A percentile compares a stretch with the other conserved stretches of the same genome.
These are phyloP conservation scores for Psilanteris sp. DNA, from an alignment of 1,140 invertebrate species.

Conservation along the genomic window DNA sequence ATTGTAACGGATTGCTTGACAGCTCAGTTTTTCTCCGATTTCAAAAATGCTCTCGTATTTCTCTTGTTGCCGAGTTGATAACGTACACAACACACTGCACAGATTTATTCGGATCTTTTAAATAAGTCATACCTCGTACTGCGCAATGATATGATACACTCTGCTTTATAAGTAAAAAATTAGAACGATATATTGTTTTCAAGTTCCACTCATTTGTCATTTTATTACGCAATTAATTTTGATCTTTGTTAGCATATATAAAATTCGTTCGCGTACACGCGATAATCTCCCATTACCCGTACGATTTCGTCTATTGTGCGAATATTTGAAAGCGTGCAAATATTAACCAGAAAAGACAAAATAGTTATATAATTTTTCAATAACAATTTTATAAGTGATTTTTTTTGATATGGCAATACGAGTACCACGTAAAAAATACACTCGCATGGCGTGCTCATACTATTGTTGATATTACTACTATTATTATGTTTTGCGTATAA, in stretches of 20 bases:
- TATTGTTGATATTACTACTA: constrained; percentile 60
- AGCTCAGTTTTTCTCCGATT: constrained; percentile 63
- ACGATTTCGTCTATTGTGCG: too few relatives aligned
- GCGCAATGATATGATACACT: background rate
- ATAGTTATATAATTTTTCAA: too few relatives aligned
- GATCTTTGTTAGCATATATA: too few relatives aligned
- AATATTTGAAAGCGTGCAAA: too few relatives aligned
- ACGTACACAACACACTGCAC: constrained; percentile 29
- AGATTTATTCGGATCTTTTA: constrained; percentile 53
- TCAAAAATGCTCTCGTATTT: constrained; percentile 64
- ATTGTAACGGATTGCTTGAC: constrained; percentile 65
- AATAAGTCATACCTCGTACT: constrained; percentile 41
- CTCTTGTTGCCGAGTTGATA: constrained; percentile 53
- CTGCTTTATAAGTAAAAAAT: constrained; percentile 4
- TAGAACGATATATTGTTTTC: background rate
- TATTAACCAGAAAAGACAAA: too few relatives aligned
- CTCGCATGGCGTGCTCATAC: constrained; percentile 33
- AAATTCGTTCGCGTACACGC: too few relatives aligned
- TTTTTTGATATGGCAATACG: too few relatives aligned
- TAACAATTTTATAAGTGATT: too few relatives aligned
- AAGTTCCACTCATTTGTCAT: background rate
- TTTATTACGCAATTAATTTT: background rate
- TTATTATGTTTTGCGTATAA: constrained; percentile 60
- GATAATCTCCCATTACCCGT: too few relatives aligned
- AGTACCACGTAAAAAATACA: too few relatives aligned